These are phyloP conservation scores for Patiria miniata DNA, from an alignment of 35 echinoderm and acorn worm species.

Conservation along the genomic window DNA sequence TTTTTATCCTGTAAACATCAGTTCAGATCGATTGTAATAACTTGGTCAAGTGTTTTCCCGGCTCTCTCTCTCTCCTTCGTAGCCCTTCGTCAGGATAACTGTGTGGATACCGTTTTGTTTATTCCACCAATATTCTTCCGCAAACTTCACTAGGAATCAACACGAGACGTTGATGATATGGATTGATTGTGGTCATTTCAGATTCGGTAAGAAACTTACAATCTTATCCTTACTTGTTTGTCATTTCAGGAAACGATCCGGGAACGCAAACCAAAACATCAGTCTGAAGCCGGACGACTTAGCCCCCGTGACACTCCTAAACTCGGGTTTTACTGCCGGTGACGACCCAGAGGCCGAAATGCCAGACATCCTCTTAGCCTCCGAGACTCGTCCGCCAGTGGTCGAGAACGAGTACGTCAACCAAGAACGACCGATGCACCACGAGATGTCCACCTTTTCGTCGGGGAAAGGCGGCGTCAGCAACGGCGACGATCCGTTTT, in stretches of 20 bases:
- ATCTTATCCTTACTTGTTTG: neutral
- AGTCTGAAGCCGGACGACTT: neutral
- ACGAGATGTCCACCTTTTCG: neutral
- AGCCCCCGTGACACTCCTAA: neutral
- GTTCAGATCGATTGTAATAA: too few species aligned
- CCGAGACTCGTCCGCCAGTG: neutral
- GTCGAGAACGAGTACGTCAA: too few species aligned
- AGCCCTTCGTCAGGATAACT: too few species aligned
- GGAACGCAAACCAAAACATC: neutral
- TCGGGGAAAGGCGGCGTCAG: neutral
- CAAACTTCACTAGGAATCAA: too few species aligned
- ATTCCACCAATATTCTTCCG: too few species aligned
- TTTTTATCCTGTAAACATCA: too few species aligned
- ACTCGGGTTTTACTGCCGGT: neutral
- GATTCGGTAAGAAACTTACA: too few species aligned
- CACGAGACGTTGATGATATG: too few species aligned
- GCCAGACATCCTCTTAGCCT: neutral
- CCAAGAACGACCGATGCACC: neutral
- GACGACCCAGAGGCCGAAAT: neutral
- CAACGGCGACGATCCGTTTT: neutral
- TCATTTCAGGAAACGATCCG: neutral
- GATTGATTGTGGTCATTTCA: too few species aligned
- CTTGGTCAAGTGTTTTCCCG: too few species aligned
- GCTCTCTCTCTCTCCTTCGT: too few species aligned
- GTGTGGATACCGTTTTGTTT: too few species aligned